phyloP scores from a whole-genome alignment of 2,797 vertebrate species.

The Molothrus ater region DNA sequence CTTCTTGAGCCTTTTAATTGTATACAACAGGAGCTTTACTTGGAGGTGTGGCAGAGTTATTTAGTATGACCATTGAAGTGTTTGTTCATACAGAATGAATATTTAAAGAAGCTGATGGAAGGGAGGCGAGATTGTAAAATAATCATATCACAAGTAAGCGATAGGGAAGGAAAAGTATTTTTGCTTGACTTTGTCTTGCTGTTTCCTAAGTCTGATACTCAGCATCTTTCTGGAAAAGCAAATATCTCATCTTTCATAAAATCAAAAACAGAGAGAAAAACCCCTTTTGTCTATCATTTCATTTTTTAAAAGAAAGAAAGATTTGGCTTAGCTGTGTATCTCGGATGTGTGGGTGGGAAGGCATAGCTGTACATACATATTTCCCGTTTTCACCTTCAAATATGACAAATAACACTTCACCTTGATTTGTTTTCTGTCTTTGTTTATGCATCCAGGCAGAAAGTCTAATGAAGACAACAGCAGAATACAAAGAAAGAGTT shows the following conservation, averaged over 20 bases:
- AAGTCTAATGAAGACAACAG: background rate
- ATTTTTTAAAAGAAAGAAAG: background rate
- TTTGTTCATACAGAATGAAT: background rate
- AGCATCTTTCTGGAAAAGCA: background rate
- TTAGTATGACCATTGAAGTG: background rate
- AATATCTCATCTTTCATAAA: background rate
- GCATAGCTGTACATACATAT: background rate
- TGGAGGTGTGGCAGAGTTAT: background rate
- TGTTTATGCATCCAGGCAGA: background rate
- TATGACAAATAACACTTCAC: background rate
- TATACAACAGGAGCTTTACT: background rate
- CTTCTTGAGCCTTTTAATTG: background rate
- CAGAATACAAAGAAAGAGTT: background rate
- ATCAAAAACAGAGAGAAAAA: background rate
- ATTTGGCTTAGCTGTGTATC: background rate
- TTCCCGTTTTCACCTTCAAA: constrained; percentile 26
- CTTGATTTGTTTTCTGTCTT: constrained; percentile 2
- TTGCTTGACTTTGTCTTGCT: too few relatives aligned
- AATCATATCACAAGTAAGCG: too few relatives aligned
- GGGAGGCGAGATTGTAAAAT: background rate
- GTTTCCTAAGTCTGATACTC: background rate
- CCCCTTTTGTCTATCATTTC: background rate
- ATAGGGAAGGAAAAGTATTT: too few relatives aligned
- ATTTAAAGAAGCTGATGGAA: background rate
- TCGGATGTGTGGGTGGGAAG: background rate